These are phyloP conservation scores for Sebastes cheni DNA, from an alignment of 2,797 vertebrate species.

Conservation along the genomic window DNA sequence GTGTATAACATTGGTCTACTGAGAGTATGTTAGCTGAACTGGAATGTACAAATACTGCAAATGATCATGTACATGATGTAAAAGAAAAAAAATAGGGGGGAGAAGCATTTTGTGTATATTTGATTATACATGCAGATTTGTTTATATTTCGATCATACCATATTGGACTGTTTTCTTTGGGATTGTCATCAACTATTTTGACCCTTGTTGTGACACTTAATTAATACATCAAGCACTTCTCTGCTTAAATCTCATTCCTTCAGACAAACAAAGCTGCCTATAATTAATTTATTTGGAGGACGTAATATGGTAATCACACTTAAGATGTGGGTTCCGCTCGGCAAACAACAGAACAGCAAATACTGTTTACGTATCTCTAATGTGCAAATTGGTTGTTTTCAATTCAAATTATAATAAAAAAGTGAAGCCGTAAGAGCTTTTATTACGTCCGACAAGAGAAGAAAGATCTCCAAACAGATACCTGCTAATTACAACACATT, in stretches of 20 bases:
- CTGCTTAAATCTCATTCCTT: not conserved
- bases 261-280: conserved; percentile 5
- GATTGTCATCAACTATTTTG: not conserved
- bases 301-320: conserved; percentile 27
- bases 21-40: not conserved
- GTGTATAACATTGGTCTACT: not conserved
- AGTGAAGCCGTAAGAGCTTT: conserved; percentile 31
- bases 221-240: not conserved
- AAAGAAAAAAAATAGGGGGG: not conserved
- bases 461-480: not conserved
- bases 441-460: conserved; percentile 14
- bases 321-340: conserved; percentile 9
- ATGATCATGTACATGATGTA: not conserved
- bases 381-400: conserved; percentile 26
- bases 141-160: not conserved
- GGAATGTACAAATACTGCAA: not conserved
- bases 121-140: not conserved
- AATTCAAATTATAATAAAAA: conserved; percentile 12
- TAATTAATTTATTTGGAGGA: conserved; percentile 30
- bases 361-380: not conserved
- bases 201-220: not conserved
- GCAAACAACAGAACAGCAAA: conserved; percentile 6
- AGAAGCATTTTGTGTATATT: not conserved
- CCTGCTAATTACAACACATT: conserved; percentile 25
- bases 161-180: not conserved